phyloP scores from a whole-genome alignment of 1,140 invertebrate genomes.

The Micrasema longulum region DNA sequence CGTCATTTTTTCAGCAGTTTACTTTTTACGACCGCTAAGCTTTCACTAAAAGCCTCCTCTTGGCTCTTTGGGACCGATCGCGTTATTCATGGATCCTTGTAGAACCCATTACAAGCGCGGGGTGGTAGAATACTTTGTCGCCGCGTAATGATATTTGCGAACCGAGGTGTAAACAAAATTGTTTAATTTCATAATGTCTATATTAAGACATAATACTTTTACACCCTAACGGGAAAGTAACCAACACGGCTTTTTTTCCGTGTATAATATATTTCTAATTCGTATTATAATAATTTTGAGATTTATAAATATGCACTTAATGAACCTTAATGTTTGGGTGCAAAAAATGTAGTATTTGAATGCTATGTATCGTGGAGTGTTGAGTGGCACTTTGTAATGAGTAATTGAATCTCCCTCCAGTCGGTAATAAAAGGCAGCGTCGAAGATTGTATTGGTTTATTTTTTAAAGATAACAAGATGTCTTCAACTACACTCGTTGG shows the following conservation, averaged over 20 bases:
- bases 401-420: no score
- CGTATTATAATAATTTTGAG: no score
- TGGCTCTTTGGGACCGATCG: constrained; percentile 51
- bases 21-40: constrained; percentile 54
- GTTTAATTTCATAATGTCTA: constrained; percentile 27
- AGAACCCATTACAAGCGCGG: constrained; percentile 39
- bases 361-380: no score
- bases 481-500: no score
- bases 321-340: no score
- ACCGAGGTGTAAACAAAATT: constrained; percentile 22
- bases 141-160: constrained; percentile 48
- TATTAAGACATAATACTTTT: constrained; percentile 11
- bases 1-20: constrained; percentile 53
- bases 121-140: constrained; percentile 38
- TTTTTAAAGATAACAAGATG: no score
- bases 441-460: no score
- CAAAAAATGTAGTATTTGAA: no score
- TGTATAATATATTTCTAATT: no score
- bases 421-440: no score
- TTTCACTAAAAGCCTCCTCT: constrained; percentile 49
- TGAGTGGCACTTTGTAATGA: no score
- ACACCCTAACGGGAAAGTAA: constrained; percentile 1
- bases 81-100: constrained; percentile 49
- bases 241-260: not conserved
- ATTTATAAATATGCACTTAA: no score